Evolutionary conservation across 2,888 invertebrate genomes (phyloP), one percentile per base, ranked within the genome.

Genomic region (Calameuta idolon): DNA sequence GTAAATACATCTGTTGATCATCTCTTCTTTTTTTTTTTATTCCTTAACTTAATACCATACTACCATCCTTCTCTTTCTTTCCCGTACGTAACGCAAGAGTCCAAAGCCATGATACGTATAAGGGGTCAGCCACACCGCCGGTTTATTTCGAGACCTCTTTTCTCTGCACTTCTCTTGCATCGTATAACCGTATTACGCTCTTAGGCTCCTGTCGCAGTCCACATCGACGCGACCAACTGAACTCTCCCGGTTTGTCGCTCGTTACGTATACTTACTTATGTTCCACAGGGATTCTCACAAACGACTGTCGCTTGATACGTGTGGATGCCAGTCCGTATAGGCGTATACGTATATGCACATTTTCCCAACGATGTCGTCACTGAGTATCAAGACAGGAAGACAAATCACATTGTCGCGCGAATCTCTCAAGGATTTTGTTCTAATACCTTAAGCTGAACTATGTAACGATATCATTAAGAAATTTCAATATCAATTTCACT

Each of bases 71-170:
- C 33, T 31, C 73, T 35, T 73, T 35, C 34, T n/a, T 69, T 23
- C 23, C 9, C 55, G 23, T 55, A 55, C 23, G 23, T 55, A 55
- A 55, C 9, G 55, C 55, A 9, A 23, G 55, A 23, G 55, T 23
- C 55, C 55, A 55, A 23, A 55, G 55, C 23, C 55, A 23, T 9
- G 55, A 55, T 55, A 55, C 75, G 76, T 73, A 75, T 82, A 76
- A 82, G 79, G 81, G 83, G 83, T 83, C 82, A 84, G 81, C 81
- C 75, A 83, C 82, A 84, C 81, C 79, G 81, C 69, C 37, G 79
- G 84, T 84, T 55, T 85, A 83, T 85, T 85, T 85, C 81, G 79
- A 84, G 85, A 79, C 77, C 79, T 81, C 76, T 75, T 71, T 55
- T 55, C 55, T 23, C 55, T 55, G 55, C 23, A 55, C 23, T 55